Evolutionary conservation across 2,888 invertebrate genomes (phyloP), one percentile per base, ranked within the genome.

Genomic region (Amiota communis): DNA sequence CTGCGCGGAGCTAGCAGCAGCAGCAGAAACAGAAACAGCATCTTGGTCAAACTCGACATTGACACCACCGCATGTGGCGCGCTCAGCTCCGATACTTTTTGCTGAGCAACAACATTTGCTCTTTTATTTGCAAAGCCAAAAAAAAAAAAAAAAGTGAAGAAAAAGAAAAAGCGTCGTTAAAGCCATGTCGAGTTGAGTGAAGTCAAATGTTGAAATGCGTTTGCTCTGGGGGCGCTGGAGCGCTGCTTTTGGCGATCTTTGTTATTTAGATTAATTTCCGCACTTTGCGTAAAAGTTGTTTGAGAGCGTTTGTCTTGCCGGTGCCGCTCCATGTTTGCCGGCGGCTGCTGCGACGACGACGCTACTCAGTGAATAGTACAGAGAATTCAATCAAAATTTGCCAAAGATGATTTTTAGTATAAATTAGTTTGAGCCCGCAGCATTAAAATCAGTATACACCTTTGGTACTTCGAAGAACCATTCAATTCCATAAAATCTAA

Each of bases 261-360:
- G 79, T 77, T 81, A 84, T 83, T 84, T 76, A 77, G 83, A 83
- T 83, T 79, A 80, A 83, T 83, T 83, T 84, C 83, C 79, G 79
- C 76, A 79, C 75, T 72, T 70, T 56, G 70, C 76, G 74, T 72
- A 75, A 76, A 79, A 78, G 77, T 76, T 75, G 77, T 71, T 78
- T 73, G 9, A 59, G 69, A 75, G 69, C 51, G 53, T 59, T 48
- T 63, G 11, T 20, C 2, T n/a, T 13, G 46, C 23, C 47, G 12
- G 57, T 10, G 36, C 47, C n/a, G 36, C 47, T 76, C 74, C 79
- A 76, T 74, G 79, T 77, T 78, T 79, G 74, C n/a, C 53, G 53
- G n/a, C 15, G 53, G 15, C n/a, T n/a, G n/a, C n/a, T n/a, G n/a
- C n/a, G n/a, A n/a, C n/a, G n/a, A n/a, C 15, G n/a, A 15, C 53